Evolutionary conservation across 2,113 vertebrate species (phyloP).

Genomic region (Myiozetetes cayanensis): DNA sequence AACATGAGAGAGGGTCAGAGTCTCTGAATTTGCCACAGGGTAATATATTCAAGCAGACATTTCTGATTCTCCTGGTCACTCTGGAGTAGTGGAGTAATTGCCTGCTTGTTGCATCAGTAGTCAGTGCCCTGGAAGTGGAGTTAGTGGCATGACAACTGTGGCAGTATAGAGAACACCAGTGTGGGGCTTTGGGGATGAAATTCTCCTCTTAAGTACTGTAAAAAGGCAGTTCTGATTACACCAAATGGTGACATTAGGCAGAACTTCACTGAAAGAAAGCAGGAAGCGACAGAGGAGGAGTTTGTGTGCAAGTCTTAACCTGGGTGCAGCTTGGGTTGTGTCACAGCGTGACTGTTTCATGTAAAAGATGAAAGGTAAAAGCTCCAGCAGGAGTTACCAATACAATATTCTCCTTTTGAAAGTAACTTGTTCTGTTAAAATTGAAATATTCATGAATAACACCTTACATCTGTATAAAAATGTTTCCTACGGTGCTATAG

Average conservation of each 20-base stretch:
- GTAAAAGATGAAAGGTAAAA: background rate
- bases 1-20: background rate
- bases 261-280: background rate
- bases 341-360: background rate
- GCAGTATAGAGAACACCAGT: background rate
- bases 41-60: background rate
- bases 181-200: background rate
- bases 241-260: background rate
- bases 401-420: background rate
- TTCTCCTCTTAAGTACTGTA: background rate
- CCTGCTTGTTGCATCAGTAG: background rate
- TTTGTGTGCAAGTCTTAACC: background rate
- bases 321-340: background rate
- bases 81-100: background rate
- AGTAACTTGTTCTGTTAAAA: background rate
- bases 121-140: background rate
- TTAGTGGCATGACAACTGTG: background rate
- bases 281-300: background rate
- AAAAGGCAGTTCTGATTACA: background rate
- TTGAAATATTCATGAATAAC: background rate
- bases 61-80: background rate
- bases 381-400: background rate
- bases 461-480: background rate
- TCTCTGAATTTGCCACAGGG: background rate
- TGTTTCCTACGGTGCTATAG: background rate